phyloP scores from a whole-genome alignment of 2,888 invertebrate genomes.

The Trissonchulus sp. region DNA sequence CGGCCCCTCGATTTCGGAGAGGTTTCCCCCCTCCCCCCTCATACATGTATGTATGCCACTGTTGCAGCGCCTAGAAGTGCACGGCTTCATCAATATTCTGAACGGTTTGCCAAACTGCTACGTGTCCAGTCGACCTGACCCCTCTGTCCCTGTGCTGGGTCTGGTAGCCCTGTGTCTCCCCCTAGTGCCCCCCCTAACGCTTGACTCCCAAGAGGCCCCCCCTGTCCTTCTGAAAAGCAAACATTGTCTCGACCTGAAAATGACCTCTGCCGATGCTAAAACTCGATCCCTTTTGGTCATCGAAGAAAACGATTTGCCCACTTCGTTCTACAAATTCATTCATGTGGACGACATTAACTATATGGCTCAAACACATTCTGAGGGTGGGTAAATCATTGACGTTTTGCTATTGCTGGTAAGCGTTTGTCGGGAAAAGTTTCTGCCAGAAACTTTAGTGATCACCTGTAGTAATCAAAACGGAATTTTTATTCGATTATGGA shows the following conservation, averaged over 20 bases:
- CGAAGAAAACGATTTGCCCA: conserved; percentile 39
- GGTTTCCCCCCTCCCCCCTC: too few relatives aligned
- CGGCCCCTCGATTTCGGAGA: too few relatives aligned
- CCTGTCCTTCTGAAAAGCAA: conserved; percentile 88
- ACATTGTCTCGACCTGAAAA: conserved; percentile 82
- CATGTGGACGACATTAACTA: conserved; percentile 96
- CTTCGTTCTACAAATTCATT: conserved; percentile 72
- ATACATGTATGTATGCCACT: too few relatives aligned
- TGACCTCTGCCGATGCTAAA: conserved; percentile 28
- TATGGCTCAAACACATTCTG: conserved; percentile 97
- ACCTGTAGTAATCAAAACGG: too few relatives aligned
- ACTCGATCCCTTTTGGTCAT: conserved; percentile 45
- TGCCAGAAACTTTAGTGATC: too few relatives aligned
- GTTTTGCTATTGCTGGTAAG: too few relatives aligned
- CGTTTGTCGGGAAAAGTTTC: too few relatives aligned
- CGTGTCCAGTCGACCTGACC: conserved; percentile 73
- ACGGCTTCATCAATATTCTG: conserved; percentile 88
- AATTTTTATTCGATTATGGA: too few relatives aligned
- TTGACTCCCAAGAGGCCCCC: conserved; percentile 91
- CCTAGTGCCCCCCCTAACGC: conserved; percentile 90
- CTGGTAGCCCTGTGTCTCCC: conserved; percentile 61
- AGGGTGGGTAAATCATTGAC: conserved; percentile 64
- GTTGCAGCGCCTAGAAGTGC: conserved; percentile 86
- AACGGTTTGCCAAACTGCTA: conserved; percentile 74
- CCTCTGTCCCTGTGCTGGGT: conserved; percentile 62